Conservation (phyloP, 2,797 vertebrate genomes). For the Takifugu ocellatus region DNA sequence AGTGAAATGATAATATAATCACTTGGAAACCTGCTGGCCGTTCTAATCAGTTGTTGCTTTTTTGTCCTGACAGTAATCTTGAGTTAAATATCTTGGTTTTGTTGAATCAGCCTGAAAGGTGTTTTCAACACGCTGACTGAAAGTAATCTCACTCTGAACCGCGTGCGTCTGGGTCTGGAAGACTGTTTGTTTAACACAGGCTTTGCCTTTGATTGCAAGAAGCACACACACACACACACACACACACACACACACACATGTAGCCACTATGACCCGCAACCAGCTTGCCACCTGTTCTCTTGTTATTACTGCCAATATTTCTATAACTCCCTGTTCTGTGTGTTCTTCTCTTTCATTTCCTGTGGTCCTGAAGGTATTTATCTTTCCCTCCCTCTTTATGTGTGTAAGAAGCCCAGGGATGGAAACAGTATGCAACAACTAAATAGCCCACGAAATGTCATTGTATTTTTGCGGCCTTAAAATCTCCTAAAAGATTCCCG, state of each 20-base stretch:
- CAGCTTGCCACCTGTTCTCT: slow-evolving; percentile 55
- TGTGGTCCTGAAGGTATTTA: slow-evolving; percentile 30
- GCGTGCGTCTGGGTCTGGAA: background rate
- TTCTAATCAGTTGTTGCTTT: too few species aligned
- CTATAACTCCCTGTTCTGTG: slow-evolving; percentile 52
- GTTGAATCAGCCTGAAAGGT: slow-evolving; percentile 20
- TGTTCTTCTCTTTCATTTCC: slow-evolving; percentile 51
- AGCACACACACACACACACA: slow-evolving; percentile 6
- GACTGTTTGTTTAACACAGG: slow-evolving; percentile 52
- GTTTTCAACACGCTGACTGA: slow-evolving; percentile 20
- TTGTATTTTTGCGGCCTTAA: slow-evolving; percentile 10
- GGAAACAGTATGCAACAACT: slow-evolving; percentile 8
- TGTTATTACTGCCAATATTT: slow-evolving; percentile 65
- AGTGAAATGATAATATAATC: too few species aligned
- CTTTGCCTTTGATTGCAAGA: slow-evolving; percentile 41
- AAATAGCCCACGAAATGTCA: slow-evolving; percentile 2
- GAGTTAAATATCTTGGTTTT: too few species aligned
- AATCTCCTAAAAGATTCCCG: background rate
- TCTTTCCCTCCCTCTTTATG: slow-evolving; percentile 9
- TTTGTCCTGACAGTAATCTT: too few species aligned
- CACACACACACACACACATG: slow-evolving; percentile 6
- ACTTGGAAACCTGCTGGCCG: too few species aligned
- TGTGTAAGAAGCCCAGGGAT: slow-evolving; percentile 6
- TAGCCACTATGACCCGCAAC: slow-evolving; percentile 9
- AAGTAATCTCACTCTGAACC: slow-evolving; percentile 14